Evolutionary conservation across 2,888 invertebrate genomes (phyloP).

Genomic region (Tipula confusa): DNA sequence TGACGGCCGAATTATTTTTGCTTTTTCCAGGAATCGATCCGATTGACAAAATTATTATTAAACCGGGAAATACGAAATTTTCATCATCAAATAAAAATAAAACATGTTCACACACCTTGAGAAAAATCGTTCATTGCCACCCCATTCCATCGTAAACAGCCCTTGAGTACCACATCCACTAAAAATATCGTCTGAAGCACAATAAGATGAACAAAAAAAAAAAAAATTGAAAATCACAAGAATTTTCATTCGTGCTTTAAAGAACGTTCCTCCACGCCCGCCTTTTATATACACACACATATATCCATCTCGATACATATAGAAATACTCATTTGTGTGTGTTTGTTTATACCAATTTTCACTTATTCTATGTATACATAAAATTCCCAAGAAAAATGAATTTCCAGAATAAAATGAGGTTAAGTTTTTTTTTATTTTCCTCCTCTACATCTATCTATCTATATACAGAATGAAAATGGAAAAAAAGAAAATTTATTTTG

Average conservation of each 20-base stretch:
- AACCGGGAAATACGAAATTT: background rate
- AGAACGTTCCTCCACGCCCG: background rate
- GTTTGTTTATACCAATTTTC: background rate
- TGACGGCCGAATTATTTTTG: background rate
- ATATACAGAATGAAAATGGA: background rate
- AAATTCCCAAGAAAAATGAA: background rate
- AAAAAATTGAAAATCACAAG: background rate
- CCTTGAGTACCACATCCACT: background rate
- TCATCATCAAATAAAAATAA: background rate
- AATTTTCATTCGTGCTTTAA: background rate
- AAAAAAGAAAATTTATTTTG: background rate
- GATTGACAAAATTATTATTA: background rate
- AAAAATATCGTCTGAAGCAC: background rate
- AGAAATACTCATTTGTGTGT: background rate
- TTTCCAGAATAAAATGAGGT: conserved; percentile 20
- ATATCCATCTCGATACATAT: background rate
- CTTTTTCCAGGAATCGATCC: background rate
- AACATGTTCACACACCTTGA: background rate
- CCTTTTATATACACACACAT: background rate
- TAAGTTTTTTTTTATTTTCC: background rate
- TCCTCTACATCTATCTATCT: too few relatives aligned
- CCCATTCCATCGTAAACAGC: background rate
- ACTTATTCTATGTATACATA: background rate
- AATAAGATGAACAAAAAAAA: background rate
- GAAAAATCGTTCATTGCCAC: conserved; percentile 12